These are phyloP conservation scores for Lasioglossum morio DNA, from an alignment of 2,888 invertebrate genomes.

Conservation along the genomic window DNA sequence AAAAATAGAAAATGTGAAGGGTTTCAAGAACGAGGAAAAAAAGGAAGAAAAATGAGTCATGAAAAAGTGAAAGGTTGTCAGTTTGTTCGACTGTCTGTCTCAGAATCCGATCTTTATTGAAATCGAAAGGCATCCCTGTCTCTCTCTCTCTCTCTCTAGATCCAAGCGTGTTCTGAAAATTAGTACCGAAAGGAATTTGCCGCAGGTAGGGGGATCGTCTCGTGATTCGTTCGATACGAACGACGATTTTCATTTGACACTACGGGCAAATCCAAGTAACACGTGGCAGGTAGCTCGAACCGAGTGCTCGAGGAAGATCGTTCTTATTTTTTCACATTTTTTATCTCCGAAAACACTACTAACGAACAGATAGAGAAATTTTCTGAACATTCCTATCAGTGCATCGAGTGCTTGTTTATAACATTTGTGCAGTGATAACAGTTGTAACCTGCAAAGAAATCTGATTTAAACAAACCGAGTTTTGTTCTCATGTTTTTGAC, in stretches of 20 bases:
- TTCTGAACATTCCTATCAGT: not conserved
- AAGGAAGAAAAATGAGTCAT: constrained; percentile 60
- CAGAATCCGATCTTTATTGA: constrained; percentile 70
- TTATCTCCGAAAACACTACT: not conserved
- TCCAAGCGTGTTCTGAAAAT: constrained; percentile 43
- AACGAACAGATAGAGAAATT: not conserved
- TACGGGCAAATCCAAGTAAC: constrained; percentile 21
- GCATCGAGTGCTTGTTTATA: not conserved
- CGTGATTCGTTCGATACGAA: constrained; percentile 38
- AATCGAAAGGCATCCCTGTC: constrained; percentile 43
- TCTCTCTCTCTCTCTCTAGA: not conserved
- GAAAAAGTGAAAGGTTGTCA: constrained; percentile 83
- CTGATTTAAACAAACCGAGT: not conserved
- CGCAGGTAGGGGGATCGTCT: constrained; percentile 17
- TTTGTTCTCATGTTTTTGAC: not conserved
- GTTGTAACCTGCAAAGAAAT: not conserved
- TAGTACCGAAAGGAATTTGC: constrained; percentile 29
- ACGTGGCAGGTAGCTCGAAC: not conserved
- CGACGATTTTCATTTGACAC: constrained; percentile 66
- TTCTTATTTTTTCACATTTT: not conserved
- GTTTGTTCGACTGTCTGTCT: constrained; percentile 44
- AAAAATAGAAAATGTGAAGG: constrained; percentile 16
- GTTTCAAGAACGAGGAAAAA: constrained; percentile 25
- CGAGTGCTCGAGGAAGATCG: not conserved
- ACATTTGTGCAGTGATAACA: not conserved